Evolutionary conservation across 2,113 vertebrate genomes (phyloP).

Genomic region (Python bivittatus): DNA sequence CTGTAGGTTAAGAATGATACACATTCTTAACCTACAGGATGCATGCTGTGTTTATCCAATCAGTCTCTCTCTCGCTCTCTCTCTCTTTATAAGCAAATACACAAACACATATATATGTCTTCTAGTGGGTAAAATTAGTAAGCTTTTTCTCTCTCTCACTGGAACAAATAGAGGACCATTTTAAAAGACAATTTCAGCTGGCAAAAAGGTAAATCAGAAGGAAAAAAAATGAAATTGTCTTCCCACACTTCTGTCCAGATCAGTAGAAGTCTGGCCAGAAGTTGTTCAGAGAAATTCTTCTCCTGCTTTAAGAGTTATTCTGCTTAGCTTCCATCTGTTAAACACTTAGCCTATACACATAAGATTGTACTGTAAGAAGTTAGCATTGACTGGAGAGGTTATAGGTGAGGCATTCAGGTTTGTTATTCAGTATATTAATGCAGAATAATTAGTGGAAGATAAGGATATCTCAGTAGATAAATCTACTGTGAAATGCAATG

Average conservation of each 20-base stretch:
- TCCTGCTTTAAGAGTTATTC: neutral
- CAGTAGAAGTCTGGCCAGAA: neutral
- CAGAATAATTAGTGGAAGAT: neutral
- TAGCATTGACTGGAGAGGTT: neutral
- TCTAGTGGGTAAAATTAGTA: neutral
- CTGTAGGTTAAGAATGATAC: conserved; percentile 33
- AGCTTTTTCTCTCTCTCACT: too few species aligned
- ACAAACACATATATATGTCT: neutral
- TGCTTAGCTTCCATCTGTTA: neutral
- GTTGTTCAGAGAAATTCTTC: neutral
- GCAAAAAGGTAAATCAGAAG: neutral
- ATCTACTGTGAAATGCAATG: neutral
- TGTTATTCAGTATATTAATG: neutral
- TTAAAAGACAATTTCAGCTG: neutral
- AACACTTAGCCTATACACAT: neutral
- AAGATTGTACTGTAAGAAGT: neutral
- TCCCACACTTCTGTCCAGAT: neutral
- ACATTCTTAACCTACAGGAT: conserved; percentile 22
- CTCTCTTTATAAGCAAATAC: neutral
- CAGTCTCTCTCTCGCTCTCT: neutral
- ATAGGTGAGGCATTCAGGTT: neutral
- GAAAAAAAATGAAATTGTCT: neutral
- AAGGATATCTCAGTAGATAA: neutral
- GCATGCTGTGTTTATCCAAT: neutral
- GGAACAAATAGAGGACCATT: neutral